Percentiles rank a stretch among this genome's conserved stretches.
These are phyloP conservation scores for Acanthis flammea DNA, from an alignment of 2,797 vertebrate species.

Conservation along the genomic window DNA sequence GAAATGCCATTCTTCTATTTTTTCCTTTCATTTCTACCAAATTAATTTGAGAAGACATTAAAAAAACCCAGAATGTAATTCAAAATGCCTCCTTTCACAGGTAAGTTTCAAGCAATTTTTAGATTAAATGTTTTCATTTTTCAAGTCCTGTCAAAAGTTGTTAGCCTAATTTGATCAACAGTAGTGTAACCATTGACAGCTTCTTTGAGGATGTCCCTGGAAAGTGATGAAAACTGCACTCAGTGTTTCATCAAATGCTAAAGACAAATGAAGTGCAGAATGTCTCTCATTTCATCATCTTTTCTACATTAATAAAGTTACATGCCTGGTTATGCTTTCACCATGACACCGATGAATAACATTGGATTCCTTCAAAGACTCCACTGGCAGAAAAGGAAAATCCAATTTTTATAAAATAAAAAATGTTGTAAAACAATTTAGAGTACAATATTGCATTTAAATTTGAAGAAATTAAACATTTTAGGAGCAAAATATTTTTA, in stretches of 20 bases:
- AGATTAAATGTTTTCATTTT: conserved; percentile 1
- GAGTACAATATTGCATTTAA: background rate
- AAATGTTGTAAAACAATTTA: background rate
- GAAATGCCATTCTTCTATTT: background rate
- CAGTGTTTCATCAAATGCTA: background rate
- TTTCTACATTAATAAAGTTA: background rate
- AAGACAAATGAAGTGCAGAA: background rate
- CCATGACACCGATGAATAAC: background rate
- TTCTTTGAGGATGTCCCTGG: background rate
- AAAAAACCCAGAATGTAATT: background rate
- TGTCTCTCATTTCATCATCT: background rate
- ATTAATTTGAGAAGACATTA: background rate
- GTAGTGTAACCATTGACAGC: background rate
- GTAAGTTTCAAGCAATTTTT: background rate
- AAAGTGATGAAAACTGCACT: background rate
- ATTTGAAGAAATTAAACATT: background rate
- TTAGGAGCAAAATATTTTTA: background rate
- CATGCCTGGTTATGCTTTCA: background rate
- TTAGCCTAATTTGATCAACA: background rate
- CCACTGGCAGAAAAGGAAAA: background rate
- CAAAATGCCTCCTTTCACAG: background rate
- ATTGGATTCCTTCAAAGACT: background rate
- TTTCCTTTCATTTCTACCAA: background rate
- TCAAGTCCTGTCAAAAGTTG: background rate
- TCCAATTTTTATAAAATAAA: background rate